A percentile compares a stretch with the other conserved stretches of the same genome.
Evolutionary conservation across 2,797 vertebrate genomes (phyloP).

Genomic region (Helostoma temminkii): DNA sequence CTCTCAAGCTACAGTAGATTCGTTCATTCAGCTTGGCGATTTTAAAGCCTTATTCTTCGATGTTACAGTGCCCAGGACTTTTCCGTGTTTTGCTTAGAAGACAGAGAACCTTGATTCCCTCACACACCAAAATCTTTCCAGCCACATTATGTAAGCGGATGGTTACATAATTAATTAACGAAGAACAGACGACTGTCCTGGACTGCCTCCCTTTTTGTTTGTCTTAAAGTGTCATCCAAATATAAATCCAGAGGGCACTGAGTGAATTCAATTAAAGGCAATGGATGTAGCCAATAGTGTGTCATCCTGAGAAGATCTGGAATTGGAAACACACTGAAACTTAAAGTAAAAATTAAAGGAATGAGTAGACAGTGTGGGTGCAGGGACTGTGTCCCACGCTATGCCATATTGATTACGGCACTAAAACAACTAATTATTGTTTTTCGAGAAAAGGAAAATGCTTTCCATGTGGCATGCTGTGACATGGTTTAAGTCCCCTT

Average conservation of each 20-base stretch:
- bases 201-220: conserved; percentile 16
- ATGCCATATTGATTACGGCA: neutral
- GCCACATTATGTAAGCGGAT: conserved; percentile 34
- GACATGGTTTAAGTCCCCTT: conserved; percentile 12
- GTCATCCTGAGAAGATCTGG: neutral
- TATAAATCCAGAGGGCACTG: conserved; percentile 34
- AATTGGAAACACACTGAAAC: neutral
- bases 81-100: conserved; percentile 3
- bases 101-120: conserved; percentile 1
- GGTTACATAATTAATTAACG: conserved; percentile 59
- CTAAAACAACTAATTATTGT: conserved; percentile 17
- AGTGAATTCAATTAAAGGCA: conserved; percentile 34
- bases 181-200: conserved; percentile 28
- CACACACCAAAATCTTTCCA: conserved; percentile 6
- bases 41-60: neutral
- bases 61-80: neutral
- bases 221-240: conserved; percentile 56
- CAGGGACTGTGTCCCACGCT: neutral
- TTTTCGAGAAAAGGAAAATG: conserved; percentile 11
- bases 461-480: conserved; percentile 7
- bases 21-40: neutral
- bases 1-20: neutral
- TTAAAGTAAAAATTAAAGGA: too few species aligned
- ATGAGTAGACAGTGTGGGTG: neutral
- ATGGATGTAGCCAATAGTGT: conserved; percentile 21